Percentiles rank a stretch among this genome's conserved stretches.
Evolutionary conservation across 2,113 vertebrate genomes (phyloP).

Genomic region (Nothocercus nigrocapillus): DNA sequence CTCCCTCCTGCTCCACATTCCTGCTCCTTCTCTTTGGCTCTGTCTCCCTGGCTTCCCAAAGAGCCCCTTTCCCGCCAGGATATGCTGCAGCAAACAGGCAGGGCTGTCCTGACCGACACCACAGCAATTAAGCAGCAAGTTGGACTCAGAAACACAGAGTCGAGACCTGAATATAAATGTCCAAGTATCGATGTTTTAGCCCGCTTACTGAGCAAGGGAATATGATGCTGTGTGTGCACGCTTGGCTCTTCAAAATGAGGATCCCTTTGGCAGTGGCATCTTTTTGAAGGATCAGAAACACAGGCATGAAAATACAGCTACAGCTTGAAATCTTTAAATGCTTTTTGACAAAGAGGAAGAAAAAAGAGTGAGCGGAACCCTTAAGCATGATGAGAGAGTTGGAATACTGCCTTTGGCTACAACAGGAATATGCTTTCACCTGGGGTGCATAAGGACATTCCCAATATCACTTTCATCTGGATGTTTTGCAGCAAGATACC

Average conservation of each 20-base stretch:
- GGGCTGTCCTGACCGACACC: accelerated
- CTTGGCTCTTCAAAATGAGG: background rate
- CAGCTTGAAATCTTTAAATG: background rate
- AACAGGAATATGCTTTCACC: accelerated
- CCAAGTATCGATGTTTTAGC: background rate
- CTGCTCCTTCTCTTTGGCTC: accelerated
- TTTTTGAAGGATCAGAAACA: background rate
- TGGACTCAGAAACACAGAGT: accelerated
- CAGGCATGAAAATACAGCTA: background rate
- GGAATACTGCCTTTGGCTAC: background rate
- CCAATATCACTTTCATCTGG: background rate
- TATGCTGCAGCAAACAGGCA: background rate
- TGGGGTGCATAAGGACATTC: background rate
- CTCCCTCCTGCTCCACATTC: background rate
- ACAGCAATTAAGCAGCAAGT: background rate
- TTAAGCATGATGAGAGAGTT: no score
- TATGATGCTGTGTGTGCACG: accelerated
- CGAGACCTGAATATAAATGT: background rate
- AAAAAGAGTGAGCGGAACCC: background rate
- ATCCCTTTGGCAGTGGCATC: background rate
- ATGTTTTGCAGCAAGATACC: background rate
- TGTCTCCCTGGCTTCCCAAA: no score
- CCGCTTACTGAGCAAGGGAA: background rate
- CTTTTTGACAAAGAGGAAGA: background rate
- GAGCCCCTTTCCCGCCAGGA: background rate